Evolutionary conservation across 2,888 invertebrate species (phyloP), one percentile per base, ranked within the genome.

Genomic region (Acleris cristana): DNA sequence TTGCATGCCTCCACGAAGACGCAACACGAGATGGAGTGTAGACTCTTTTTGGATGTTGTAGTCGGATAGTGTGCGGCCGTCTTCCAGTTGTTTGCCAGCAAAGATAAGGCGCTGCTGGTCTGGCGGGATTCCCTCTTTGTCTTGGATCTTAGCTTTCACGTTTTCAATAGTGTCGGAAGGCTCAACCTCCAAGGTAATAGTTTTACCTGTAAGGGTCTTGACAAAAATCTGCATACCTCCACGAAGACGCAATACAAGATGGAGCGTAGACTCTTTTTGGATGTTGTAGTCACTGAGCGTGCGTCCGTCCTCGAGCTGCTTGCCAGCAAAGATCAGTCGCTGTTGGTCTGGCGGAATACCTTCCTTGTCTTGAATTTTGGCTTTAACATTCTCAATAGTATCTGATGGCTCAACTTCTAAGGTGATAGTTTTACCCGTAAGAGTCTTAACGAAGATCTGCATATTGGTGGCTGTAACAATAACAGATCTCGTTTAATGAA

Each of bases 211-310:
- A 0, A 87, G 60, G 0, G 87, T 87, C 16, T 87, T 87, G 0
- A 89, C 89, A 30, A 89, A 89, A 0, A 89, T 89, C 61, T 89
- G 89, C 89, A 89, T 89, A 21, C 89, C 89, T 49, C 83, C 87
- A 12, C 87, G 78, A 0, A 87, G 85, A 76, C 87, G 84, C 3
- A 87, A 30, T 0, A 87, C 87, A 4, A 87, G 40, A 10, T 87
- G 87, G 0, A 87, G 82, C 0, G 87, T 87, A 0, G 87, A 87
- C 18, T 87, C 87, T 0, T 87, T 87, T 2, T 87, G 87, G 2
- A 87, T 87, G 49, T 89, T 89, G 70, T 89, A 89, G 64, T 89
- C 89, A 0, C 87, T 88, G 0, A 89, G 73, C 0, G 89, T 89
- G 56, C 89, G 85, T 0, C 89, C 89, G 73, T 89, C 89, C 70